A percentile compares a stretch with the other conserved stretches of the same genome.
phyloP scores from a whole-genome alignment of 2,797 vertebrate genomes.

The Notolepis coatsorum region DNA sequence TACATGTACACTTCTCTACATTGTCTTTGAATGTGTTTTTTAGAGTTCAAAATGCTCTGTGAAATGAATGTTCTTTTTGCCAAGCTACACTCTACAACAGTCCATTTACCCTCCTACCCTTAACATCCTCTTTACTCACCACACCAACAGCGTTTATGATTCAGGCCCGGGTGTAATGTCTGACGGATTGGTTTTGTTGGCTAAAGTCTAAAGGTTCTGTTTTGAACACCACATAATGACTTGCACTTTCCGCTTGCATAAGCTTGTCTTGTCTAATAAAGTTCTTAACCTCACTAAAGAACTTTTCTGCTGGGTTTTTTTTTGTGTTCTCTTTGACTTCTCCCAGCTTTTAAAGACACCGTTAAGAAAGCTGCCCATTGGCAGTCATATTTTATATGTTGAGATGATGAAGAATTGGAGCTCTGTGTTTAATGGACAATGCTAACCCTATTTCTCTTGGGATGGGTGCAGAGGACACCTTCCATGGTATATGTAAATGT shows the following conservation, averaged over 20 bases:
- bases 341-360: no score
- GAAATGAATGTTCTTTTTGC: neutral
- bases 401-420: no score
- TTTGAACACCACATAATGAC: neutral
- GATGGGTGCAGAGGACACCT: no score
- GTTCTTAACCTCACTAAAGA: neutral
- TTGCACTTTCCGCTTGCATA: conserved; percentile 15
- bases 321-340: no score
- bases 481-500: no score
- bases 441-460: no score
- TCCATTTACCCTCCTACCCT: neutral
- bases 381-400: no score
- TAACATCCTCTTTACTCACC: neutral
- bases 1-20: conserved; percentile 4
- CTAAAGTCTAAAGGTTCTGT: conserved; percentile 5
- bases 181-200: neutral
- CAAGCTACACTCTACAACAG: neutral
- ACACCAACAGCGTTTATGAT: neutral
- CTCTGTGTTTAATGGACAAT: no score
- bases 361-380: no score
- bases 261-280: conserved; percentile 41
- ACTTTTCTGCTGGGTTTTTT: conserved; percentile 1
- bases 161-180: no score
- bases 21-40: conserved; percentile 9
- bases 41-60: neutral